A percentile compares a stretch with the other conserved stretches of the same genome.
phyloP scores from a whole-genome alignment of 2,113 vertebrate species.

The Tyrannus savana region DNA sequence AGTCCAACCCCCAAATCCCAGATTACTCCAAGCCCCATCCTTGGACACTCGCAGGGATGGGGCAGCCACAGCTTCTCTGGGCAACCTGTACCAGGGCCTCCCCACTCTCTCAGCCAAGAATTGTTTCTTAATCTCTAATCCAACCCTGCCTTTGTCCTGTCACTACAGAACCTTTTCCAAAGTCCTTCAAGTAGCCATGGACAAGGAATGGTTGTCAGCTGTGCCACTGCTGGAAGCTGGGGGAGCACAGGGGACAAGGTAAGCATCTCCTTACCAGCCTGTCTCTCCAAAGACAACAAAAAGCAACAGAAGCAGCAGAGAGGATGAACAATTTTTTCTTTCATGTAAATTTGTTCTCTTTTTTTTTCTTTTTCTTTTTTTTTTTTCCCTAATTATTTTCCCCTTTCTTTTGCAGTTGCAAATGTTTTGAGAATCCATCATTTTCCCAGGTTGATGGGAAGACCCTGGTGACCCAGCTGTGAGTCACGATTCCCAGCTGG shows the following conservation, averaged over 20 bases:
- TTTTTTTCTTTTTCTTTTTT: accelerated
- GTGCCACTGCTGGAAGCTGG: neutral
- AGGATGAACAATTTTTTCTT: neutral
- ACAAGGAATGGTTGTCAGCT: neutral
- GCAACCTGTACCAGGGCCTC: neutral
- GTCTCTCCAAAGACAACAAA: neutral
- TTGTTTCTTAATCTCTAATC: neutral
- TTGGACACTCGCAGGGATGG: neutral
- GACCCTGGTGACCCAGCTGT: neutral
- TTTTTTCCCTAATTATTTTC: neutral
- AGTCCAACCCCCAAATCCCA: accelerated
- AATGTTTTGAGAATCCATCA: constrained; percentile 2
- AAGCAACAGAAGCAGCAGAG: neutral
- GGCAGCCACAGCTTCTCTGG: neutral
- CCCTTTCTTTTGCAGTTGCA: neutral
- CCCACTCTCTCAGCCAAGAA: accelerated
- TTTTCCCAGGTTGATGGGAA: constrained; percentile 11
- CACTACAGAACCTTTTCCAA: too few relatives aligned
- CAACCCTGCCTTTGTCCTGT: neutral
- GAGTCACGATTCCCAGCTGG: constrained; percentile 36
- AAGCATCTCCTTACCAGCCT: neutral
- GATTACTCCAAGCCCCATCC: accelerated
- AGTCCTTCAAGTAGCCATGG: neutral
- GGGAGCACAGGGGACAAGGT: neutral
- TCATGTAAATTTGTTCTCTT: neutral